Conservation (phyloP, 2,797 vertebrate genomes). For the Myiotriccus ornatus region DNA sequence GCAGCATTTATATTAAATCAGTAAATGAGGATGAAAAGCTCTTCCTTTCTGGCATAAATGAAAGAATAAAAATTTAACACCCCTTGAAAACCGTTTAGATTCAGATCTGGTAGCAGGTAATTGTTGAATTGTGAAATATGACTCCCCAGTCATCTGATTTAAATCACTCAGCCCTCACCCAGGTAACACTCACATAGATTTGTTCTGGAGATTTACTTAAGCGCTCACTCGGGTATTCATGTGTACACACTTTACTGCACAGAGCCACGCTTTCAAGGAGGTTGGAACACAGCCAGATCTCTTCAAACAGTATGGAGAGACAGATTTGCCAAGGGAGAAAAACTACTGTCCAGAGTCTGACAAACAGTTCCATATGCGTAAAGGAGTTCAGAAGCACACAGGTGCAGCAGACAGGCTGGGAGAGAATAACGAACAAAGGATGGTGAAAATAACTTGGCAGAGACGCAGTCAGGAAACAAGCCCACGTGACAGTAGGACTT, state of each 20-base stretch:
- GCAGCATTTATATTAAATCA: background rate
- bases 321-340: background rate
- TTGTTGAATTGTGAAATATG: background rate
- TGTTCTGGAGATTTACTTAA: background rate
- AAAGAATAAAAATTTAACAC: background rate
- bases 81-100: background rate
- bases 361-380: background rate
- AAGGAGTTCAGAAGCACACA: background rate
- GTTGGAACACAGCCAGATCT: background rate
- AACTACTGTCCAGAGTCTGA: background rate
- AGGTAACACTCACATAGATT: background rate
- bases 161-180: background rate
- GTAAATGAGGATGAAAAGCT: background rate
- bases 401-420: fast-evolving
- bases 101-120: background rate
- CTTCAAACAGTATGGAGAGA: background rate
- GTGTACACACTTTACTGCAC: background rate
- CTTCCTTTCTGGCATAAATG: background rate
- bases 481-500: background rate
- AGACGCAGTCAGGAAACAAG: background rate
- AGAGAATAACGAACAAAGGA: background rate
- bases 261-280: background rate
- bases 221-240: fast-evolving
- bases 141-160: background rate
- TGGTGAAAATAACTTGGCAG: background rate